Evolutionary conservation across 2,888 invertebrate genomes (phyloP).

Genomic region (Troides oblongomaculatus): DNA sequence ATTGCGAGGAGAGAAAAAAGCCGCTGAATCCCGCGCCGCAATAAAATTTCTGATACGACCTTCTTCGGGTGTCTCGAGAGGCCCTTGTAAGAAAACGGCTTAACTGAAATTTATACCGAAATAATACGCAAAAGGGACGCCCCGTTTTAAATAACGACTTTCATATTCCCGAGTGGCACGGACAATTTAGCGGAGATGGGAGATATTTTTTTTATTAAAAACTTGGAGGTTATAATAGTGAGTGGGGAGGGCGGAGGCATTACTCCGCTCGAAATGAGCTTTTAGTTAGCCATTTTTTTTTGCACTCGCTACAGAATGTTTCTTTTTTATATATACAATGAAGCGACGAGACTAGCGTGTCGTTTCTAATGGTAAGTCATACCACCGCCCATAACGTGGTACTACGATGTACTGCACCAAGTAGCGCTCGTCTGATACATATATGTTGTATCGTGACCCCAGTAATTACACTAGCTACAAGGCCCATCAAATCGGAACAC

Average conservation of each 20-base stretch:
- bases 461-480: too few species aligned
- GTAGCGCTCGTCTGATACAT: too few species aligned
- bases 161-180: slow-evolving; percentile 74
- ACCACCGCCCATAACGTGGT: too few species aligned
- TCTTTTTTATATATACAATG: not conserved
- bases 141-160: slow-evolving; percentile 77
- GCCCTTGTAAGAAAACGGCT: slow-evolving; percentile 54
- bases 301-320: slow-evolving; percentile 45
- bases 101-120: slow-evolving; percentile 76
- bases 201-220: slow-evolving; percentile 74
- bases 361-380: too few species aligned
- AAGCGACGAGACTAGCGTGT: too few species aligned
- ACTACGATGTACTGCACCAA: too few species aligned
- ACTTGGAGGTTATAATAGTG: slow-evolving; percentile 44
- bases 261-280: slow-evolving; percentile 74
- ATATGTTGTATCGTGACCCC: too few species aligned
- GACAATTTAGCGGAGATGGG: slow-evolving; percentile 78
- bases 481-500: too few species aligned
- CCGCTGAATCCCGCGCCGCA: slow-evolving; percentile 46
- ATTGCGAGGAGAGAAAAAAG: slow-evolving; percentile 43
- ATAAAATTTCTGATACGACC: slow-evolving; percentile 61
- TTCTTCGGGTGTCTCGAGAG: slow-evolving; percentile 47
- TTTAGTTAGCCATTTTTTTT: slow-evolving; percentile 66
- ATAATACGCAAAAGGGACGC: slow-evolving; percentile 72
- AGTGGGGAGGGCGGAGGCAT: slow-evolving; percentile 59